A percentile compares a stretch with the other conserved stretches of the same genome.
phyloP scores from a whole-genome alignment of 2,888 invertebrate genomes.

The Megaustenia siamemsis region DNA sequence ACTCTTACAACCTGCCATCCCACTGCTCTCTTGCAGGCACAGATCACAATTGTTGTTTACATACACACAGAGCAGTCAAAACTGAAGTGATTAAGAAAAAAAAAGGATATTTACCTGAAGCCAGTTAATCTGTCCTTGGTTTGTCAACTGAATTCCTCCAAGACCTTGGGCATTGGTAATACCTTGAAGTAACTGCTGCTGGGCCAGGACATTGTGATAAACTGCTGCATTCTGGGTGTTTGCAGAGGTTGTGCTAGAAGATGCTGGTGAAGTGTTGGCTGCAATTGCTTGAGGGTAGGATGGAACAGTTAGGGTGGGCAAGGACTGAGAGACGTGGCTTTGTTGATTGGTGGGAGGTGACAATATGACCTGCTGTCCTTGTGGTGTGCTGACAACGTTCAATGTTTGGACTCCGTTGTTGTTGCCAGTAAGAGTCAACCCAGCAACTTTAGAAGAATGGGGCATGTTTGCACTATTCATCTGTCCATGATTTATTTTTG shows the following conservation, averaged over 20 bases:
- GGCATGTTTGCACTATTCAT: neutral
- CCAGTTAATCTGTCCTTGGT: constrained; percentile 68
- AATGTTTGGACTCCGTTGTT: constrained; percentile 55
- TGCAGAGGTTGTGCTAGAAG: constrained; percentile 62
- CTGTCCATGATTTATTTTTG: constrained; percentile 16
- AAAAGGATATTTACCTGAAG: constrained; percentile 55
- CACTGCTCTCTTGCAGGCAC: too few species aligned
- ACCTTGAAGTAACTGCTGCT: constrained; percentile 68
- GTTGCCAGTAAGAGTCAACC: constrained; percentile 29
- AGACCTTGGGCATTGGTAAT: constrained; percentile 64
- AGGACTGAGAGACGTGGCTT: constrained; percentile 44
- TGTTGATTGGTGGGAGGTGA: constrained; percentile 58
- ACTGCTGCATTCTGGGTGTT: constrained; percentile 45
- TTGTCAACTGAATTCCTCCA: constrained; percentile 62
- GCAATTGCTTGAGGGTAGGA: constrained; percentile 66
- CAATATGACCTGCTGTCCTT: constrained; percentile 62
- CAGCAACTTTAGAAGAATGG: constrained; percentile 10
- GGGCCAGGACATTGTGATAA: constrained; percentile 58
- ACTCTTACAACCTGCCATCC: too few species aligned
- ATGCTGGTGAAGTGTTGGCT: constrained; percentile 63
- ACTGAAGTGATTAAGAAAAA: neutral
- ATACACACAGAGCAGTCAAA: too few species aligned
- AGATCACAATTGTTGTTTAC: too few species aligned
- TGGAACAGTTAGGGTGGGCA: constrained; percentile 63
- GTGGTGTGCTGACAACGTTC: constrained; percentile 63